Evolutionary conservation across 1,140 invertebrate genomes (phyloP).

Genomic region (Planococcus citri): DNA sequence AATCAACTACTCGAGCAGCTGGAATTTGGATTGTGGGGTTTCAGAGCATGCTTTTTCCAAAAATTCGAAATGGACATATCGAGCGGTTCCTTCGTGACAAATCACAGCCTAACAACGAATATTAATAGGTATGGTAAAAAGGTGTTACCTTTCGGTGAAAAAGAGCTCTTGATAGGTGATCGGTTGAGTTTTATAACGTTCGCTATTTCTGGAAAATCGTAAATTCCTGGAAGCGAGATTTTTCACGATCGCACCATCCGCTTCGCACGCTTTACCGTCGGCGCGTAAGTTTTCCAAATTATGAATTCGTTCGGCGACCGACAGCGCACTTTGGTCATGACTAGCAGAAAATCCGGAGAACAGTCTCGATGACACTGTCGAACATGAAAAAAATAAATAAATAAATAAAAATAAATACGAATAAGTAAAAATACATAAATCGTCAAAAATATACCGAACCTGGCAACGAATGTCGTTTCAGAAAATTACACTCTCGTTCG

Average conservation of each 20-base stretch:
- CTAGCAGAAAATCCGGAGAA: neutral
- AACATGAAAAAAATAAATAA: neutral
- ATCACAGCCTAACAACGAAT: too few relatives aligned
- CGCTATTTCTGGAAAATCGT: conserved; percentile 36
- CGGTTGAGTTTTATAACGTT: conserved; percentile 50
- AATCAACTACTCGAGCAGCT: too few relatives aligned
- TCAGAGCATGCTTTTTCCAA: too few relatives aligned
- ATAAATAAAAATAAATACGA: neutral
- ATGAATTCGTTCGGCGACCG: conserved; percentile 28
- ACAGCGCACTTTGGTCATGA: conserved; percentile 18
- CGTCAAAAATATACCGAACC: conserved; percentile 10
- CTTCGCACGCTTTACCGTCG: conserved; percentile 28
- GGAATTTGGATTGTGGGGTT: too few relatives aligned
- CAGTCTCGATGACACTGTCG: neutral
- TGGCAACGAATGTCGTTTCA: neutral
- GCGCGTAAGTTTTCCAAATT: conserved; percentile 28
- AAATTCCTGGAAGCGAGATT: neutral
- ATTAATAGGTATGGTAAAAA: too few relatives aligned
- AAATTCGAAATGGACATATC: too few relatives aligned
- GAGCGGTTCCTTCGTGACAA: too few relatives aligned
- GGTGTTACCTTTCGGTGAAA: conserved; percentile 38
- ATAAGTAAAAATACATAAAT: neutral
- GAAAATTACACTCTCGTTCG: neutral
- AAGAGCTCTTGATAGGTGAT: conserved; percentile 49
- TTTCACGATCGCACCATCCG: neutral